Base-by-base conservation (phyloP, 2,113 vertebrate species). In the Barbus barbus region DNA sequence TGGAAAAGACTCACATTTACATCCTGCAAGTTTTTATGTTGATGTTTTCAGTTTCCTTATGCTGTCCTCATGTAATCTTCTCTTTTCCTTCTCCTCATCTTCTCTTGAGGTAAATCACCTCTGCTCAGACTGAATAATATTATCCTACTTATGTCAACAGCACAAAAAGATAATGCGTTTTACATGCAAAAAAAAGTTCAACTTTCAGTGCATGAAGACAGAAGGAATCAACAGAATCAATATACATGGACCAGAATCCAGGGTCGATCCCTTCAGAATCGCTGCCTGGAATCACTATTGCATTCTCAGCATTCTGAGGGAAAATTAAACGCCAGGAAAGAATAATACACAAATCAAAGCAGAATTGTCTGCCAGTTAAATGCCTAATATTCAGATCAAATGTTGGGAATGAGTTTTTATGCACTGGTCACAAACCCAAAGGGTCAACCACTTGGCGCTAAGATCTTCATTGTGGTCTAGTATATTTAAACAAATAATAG, bases 251-350 rank as follows among this genome's bases (percentile, higher is more conserved):
- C 28, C 58, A 83, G 61, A 72, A 67, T 36, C 44, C 75, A 71
- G 36, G 78, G 53, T 88, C 73, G 76, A 86, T 86, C 33, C 31
- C 75, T 81, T 84, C 56, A 86, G 33, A 81, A 67, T 20, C 58
- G 48, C 38, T 88, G 71, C 61, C 77, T 20, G 71, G 87, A 86
- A 84, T 77, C 76, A 44, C 78, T 36, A 73, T n/a, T 79, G 78
- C 73, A 78, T 88, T 84, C 56, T 82, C 38, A 31, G 33, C 51
- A 46, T 26, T 78, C 71, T 38, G 31, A 81, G 51, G 41, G 28
- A 9, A 16, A 71, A 20, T 41, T 26, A 4, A 48, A 48, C 31
- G 0, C 1, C 28, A 53, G 53, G 46, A 63, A 81, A 80, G 38
- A 22, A 8, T 60, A 84, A 76, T 56, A 84, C 44, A 58, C 71